Base-by-base conservation (phyloP, 92 coral and sea anemone genomes). In the Porites divaricata region DNA sequence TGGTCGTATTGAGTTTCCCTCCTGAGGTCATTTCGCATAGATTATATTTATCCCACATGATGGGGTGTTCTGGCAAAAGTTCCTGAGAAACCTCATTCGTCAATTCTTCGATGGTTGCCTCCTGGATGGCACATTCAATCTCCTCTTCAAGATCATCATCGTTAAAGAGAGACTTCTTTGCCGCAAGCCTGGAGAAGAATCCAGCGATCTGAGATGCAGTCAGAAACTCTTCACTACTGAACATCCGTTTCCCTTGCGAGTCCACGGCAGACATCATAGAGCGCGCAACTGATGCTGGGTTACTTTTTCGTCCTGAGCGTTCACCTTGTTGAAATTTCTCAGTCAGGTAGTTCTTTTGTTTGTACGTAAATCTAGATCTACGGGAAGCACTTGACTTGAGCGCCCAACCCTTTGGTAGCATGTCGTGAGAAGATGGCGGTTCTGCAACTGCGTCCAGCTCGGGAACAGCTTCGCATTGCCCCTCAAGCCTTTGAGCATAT, bases 391-490 rank as follows among this genome's bases (percentile, higher is more conserved):
- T 48, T 21, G 88, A 61, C 83, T n/a, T 91, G 3, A 91, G 88
- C 8, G 88, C 92, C 95, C 95, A 91, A 17, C 95, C 90, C 90
- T 88, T 81, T 70, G 85, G 73, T 63, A 75, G 8, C 9, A 4
- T 51, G 6, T 51, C 4, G 49, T 56, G 8, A 17, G 24, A 24
- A 35, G 49, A 2, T 72, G 59, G 25, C 76, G 48, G 25, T n/a
- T 17, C 76, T 72, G 58, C 24, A 72, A 35, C 8, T 41, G 76
- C 16, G 76, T 16, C 53, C 76, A 72, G 67, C 76, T 72, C 76
- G 11, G 58, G n/a, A 41, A 9, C 49, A 35, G 76, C 22, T 72
- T 48, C 76, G 22, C 76, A 15, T 0, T 73, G 87, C 25, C 76
- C 82, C 45, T 88, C 87, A 23, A 88, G 59, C 12, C 49, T 77